Conservation (phyloP, 1,140 invertebrate genomes). For the Antheraea mylitta region DNA sequence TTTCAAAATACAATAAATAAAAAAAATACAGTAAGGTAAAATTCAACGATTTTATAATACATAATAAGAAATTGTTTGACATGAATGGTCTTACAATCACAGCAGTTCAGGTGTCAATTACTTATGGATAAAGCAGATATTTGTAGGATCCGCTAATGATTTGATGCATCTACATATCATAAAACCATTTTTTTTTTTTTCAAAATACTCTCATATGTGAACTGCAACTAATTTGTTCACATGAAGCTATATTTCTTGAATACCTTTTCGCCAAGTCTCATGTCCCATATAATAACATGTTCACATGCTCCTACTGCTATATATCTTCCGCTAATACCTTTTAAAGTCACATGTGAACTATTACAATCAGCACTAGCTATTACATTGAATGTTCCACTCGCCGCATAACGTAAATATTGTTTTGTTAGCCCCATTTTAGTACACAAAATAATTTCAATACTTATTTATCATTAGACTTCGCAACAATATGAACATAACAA, state of each 20-base stretch:
- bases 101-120: too few relatives aligned
- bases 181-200: too few relatives aligned
- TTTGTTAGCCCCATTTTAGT: slow-evolving; percentile 95
- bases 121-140: too few relatives aligned
- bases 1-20: too few relatives aligned
- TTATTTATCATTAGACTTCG: not conserved
- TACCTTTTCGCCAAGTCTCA: slow-evolving; percentile 93
- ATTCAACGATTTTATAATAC: too few relatives aligned
- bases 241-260: not conserved
- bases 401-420: slow-evolving; percentile 95
- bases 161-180: too few relatives aligned
- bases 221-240: too few relatives aligned
- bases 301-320: slow-evolving; percentile 94
- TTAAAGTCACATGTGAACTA: slow-evolving; percentile 86
- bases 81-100: too few relatives aligned
- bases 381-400: slow-evolving; percentile 91
- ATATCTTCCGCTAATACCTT: slow-evolving; percentile 88
- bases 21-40: too few relatives aligned
- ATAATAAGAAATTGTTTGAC: too few relatives aligned
- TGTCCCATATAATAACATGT: slow-evolving; percentile 96
- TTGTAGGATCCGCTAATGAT: too few relatives aligned
- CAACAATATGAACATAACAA: not conserved
- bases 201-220: too few relatives aligned
- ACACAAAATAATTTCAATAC: not conserved
- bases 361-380: slow-evolving; percentile 90